Evolutionary conservation across 2,888 invertebrate genomes (phyloP).

Genomic region (Saturnia japonica): DNA sequence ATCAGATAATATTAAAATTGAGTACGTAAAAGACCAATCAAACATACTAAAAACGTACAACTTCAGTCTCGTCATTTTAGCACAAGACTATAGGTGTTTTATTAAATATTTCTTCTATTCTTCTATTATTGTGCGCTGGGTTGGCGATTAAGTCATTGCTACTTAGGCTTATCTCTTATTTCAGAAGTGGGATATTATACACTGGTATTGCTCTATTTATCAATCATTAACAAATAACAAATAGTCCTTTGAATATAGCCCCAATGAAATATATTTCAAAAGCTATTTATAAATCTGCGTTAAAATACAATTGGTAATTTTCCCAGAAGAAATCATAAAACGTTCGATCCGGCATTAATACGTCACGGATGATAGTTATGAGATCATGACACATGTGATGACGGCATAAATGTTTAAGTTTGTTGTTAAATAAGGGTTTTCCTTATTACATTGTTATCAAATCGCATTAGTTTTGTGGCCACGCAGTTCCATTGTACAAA

Average conservation of each 20-base stretch:
- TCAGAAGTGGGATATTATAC: not conserved
- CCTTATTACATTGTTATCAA: constrained; percentile 1
- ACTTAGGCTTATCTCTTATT: not conserved
- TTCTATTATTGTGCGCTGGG: no score
- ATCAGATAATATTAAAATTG: no score
- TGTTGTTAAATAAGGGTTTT: constrained; percentile 10
- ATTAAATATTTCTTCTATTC: no score
- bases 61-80: no score
- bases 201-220: no score
- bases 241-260: no score
- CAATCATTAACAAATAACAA: no score
- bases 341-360: constrained; percentile 10
- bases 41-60: no score
- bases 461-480: not conserved
- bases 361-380: constrained; percentile 19
- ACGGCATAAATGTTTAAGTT: constrained; percentile 15
- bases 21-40: no score
- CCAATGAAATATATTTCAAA: no score
- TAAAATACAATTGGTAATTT: not conserved
- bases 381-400: constrained; percentile 15
- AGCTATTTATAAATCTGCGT: not conserved
- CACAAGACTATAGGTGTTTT: no score
- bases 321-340: not conserved
- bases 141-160: not conserved
- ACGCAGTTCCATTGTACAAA: not conserved